Evolutionary conservation across 1,140 invertebrate genomes (phyloP), one percentile per base, ranked within the genome.

Genomic region (Coptotermes formosanus): DNA sequence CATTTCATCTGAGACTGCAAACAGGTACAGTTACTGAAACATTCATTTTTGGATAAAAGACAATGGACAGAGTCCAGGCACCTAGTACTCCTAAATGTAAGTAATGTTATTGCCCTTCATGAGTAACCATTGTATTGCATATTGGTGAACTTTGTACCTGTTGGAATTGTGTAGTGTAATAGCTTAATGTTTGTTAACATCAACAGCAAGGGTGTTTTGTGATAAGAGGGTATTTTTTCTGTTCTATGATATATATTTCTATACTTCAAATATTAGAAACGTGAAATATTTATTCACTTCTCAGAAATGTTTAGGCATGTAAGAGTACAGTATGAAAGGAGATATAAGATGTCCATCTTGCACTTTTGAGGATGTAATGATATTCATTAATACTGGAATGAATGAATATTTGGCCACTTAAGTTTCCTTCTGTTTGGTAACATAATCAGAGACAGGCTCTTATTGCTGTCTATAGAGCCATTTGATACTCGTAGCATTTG

Each of bases 231-330:
- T 75, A 75, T 75, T 75, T 3, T 75, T 75, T 75, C 64, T 75
- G 64, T 75, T 75, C n/a, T 75, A 25, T 30, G 25, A 75, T 75
- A 75, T 75, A 30, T 75, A 75, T 30, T 75, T 75, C 25, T 30
- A 30, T 30, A 30, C 3, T 75, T 75, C 3, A 30, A n/a, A 75
- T 25, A 64, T 19, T 48, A 64, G 21, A 19, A 59, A 59, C 21
- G 30, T 75, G 64, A 75, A 75, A 75, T 30, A 75, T 75, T 75
- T 75, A 75, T 75, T n/a, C 64, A 75, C 64, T 75, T 64, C 59
- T 64, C 16, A 75, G 64, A 30, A 30, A 21, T 1, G n/a, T 75
- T 2, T 11, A 75, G 25, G 64, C 0, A 30, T 2, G 4, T 75
- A 30, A 75, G n/a, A 75, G 30, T n/a, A 75, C 12, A 30, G 64